Percentiles rank a stretch among this genome's conserved stretches.
Conservation (phyloP, 1,140 invertebrate species). For the Diorhabda carinulata region DNA sequence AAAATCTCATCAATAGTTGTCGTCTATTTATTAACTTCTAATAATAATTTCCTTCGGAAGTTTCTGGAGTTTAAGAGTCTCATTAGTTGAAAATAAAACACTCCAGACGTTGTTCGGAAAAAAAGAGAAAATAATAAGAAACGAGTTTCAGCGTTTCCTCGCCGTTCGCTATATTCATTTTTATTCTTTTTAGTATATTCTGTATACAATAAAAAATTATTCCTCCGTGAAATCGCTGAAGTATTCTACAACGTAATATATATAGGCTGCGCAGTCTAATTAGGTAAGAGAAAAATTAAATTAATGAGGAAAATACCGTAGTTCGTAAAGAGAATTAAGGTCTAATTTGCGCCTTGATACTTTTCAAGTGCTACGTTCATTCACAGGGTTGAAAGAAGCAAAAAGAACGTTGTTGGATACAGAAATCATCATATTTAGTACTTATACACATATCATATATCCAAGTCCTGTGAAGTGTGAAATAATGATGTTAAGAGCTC, state of each 20-base stretch:
- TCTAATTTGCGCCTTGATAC: not conserved
- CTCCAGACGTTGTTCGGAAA: slow-evolving; percentile 15
- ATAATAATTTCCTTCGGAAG: slow-evolving; percentile 8
- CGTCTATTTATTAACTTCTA: not conserved
- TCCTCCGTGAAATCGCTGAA: not conserved
- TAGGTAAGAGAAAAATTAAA: slow-evolving; percentile 3
- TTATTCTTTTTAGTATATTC: slow-evolving; percentile 9
- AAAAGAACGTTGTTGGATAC: too few species aligned
- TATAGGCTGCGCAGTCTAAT: not conserved
- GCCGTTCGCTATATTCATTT: slow-evolving; percentile 14
- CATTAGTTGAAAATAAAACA: slow-evolving; percentile 17
- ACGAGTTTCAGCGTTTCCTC: slow-evolving; percentile 3
- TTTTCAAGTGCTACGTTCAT: not conserved
- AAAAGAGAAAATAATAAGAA: slow-evolving; percentile 14
- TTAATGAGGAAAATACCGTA: not conserved
- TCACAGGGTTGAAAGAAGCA: not conserved
- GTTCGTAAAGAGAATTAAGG: not conserved
- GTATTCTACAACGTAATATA: not conserved
- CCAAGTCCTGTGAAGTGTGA: too few species aligned
- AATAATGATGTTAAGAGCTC: too few species aligned
- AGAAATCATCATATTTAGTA: too few species aligned
- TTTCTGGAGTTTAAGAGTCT: slow-evolving; percentile 10
- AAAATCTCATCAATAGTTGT: too few species aligned
- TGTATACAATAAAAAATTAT: not conserved
- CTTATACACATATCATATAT: too few species aligned